Conservation (phyloP, 1,140 invertebrate genomes). For the Agraylea sexmaculata region DNA sequence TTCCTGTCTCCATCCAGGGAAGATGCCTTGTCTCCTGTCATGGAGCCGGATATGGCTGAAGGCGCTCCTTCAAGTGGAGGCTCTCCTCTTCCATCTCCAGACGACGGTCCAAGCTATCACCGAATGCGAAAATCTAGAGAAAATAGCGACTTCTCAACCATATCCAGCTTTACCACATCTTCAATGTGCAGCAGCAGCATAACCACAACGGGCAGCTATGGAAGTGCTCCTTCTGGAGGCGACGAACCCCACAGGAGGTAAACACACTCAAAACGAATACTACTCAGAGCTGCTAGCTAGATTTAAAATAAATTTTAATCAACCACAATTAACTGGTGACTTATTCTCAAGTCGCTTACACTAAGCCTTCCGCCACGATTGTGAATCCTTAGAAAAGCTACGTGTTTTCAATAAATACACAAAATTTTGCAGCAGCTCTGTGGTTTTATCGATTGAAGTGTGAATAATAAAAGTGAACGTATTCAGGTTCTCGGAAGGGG, state of each 20-base stretch:
- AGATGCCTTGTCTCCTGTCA: conserved; percentile 2
- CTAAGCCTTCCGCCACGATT: too few relatives aligned
- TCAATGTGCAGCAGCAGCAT: conserved; percentile 14
- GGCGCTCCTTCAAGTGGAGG: conserved; percentile 10
- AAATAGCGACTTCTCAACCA: conserved; percentile 21
- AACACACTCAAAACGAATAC: too few relatives aligned
- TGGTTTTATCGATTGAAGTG: too few relatives aligned
- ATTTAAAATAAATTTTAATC: too few relatives aligned
- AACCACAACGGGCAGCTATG: conserved; percentile 17
- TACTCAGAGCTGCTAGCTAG: too few relatives aligned
- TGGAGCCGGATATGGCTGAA: too few relatives aligned
- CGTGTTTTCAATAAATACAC: too few relatives aligned
- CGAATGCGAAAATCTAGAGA: conserved; percentile 19
- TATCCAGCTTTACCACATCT: conserved; percentile 18
- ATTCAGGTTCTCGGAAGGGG: conserved; percentile 25
- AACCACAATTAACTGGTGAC: too few relatives aligned
- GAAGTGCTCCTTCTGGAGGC: conserved; percentile 14
- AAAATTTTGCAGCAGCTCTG: too few relatives aligned
- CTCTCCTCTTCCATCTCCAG: conserved; percentile 11
- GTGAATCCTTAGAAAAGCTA: too few relatives aligned
- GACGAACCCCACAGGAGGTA: conserved; percentile 20
- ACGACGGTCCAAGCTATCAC: conserved; percentile 19
- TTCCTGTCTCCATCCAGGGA: background rate
- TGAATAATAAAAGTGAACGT: too few relatives aligned
- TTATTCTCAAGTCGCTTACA: too few relatives aligned